Base-by-base conservation (phyloP, 2,888 invertebrate species). In the Volucella inanis region DNA sequence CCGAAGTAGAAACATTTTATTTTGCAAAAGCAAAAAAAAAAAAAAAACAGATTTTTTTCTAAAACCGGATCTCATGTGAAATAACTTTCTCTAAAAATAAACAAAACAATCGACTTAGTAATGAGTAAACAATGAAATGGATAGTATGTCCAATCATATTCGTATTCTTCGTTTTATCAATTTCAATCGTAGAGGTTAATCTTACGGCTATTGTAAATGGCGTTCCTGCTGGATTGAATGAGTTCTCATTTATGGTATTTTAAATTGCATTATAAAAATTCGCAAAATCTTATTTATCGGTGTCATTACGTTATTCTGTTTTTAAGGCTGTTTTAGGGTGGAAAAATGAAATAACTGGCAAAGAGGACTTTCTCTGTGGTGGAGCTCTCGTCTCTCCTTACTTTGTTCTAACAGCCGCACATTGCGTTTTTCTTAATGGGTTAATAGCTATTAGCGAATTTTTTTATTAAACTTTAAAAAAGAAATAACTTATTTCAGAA, bases 371-470 rank as follows among this genome's bases (percentile, higher is more conserved):
- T 22, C 52, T 67, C 2, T 67, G 67, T 22, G 67, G 67, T 3
- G 54, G 67, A 1, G 43, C 22, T 12, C 54, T 67, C 2, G 39
- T 67, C 43, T 3, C 31, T 12, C n/a, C 12, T 2, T 6, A 12
- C n/a, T 67, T 50, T 52, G 67, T 67, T 18, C 18, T 67, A 39
- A 67, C 67, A 39, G 67, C 67, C 0, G 67, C 52, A 39, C 67
- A 67, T 22, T 67, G 67, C 8, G 12, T 67, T 8, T 54, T 67
- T n/a, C 41, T 67, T 6, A 18, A 70, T 11, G 70, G 70, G 70
- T 70, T 54, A 11, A 54, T 47, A 4, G 8, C 4, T 12, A 11
- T 2, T 38, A n/a, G 22, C 8, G 8, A 47, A 6, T 45, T n/a
- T 3, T n/a, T 6, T 15, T 45, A 39, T 39, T 38, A 12, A 52